These are phyloP conservation scores for Drosophila varians DNA, from an alignment of 1,140 invertebrate genomes.

Conservation along the genomic window DNA sequence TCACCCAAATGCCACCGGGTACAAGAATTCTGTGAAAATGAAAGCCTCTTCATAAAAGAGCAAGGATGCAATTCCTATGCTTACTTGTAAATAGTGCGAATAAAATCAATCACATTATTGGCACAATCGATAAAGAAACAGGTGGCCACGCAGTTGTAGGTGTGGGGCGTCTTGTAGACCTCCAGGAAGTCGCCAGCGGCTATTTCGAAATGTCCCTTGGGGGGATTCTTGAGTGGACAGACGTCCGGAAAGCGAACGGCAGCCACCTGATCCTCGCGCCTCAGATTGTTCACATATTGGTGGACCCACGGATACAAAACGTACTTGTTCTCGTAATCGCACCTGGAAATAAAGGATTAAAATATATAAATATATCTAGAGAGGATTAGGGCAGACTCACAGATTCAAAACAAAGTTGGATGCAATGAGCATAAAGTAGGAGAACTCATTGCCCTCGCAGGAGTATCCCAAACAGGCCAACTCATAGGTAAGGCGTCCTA, in stretches of 20 bases:
- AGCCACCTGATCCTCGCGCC: conserved; percentile 91
- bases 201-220: conserved; percentile 92
- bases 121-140: conserved; percentile 99
- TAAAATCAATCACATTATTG: conserved; percentile 96
- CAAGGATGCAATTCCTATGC: neutral
- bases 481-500: conserved; percentile 97
- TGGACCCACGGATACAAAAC: conserved; percentile 94
- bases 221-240: conserved; percentile 89
- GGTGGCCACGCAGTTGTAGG: conserved; percentile 97
- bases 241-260: conserved; percentile 95
- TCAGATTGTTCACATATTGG: conserved; percentile 95
- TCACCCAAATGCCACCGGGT: conserved; percentile 94
- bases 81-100: conserved; percentile 94
- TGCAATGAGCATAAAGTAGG: conserved; percentile 98
- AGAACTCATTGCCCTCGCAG: conserved; percentile 99
- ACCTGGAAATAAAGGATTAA: conserved; percentile 32
- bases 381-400: conserved; percentile 83
- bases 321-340: conserved; percentile 77
- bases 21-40: conserved; percentile 88
- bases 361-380: too few relatives aligned
- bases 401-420: conserved; percentile 98
- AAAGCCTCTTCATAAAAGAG: neutral
- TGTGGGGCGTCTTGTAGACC: conserved; percentile 89
- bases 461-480: conserved; percentile 94
- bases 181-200: conserved; percentile 97